phyloP scores from a whole-genome alignment of 2,113 vertebrate genomes.

The Pycnonotus jocosus region DNA sequence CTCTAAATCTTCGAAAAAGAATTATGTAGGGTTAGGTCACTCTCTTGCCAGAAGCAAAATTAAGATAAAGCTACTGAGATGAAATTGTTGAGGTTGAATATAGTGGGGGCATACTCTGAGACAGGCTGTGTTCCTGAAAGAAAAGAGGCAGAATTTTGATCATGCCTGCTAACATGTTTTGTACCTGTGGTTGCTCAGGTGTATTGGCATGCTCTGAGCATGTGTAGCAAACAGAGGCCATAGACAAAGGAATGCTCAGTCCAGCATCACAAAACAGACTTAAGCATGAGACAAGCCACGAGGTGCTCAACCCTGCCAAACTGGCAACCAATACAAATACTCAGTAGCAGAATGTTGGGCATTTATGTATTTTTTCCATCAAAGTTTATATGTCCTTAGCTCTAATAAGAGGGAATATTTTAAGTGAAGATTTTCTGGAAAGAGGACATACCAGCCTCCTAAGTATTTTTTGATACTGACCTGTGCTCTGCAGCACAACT shows the following conservation, averaged over 20 bases:
- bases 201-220: neutral
- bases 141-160: neutral
- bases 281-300: neutral
- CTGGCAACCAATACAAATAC: neutral
- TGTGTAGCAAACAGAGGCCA: neutral
- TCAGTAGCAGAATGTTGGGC: neutral
- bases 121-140: neutral
- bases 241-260: neutral
- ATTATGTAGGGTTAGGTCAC: neutral
- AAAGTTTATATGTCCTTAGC: neutral
- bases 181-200: neutral
- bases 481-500: neutral
- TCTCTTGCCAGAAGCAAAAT: neutral
- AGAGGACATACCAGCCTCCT: neutral
- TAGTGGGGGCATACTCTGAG: neutral
- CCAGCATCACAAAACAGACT: neutral
- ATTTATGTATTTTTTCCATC: neutral
- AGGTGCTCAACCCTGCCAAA: slow-evolving; percentile 13
- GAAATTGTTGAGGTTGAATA: neutral
- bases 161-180: neutral
- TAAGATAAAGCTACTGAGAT: neutral
- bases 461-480: neutral
- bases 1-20: neutral
- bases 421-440: neutral
- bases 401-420: neutral